Evolutionary conservation across 1,140 invertebrate genomes (phyloP).

Genomic region (Nebria ingens): DNA sequence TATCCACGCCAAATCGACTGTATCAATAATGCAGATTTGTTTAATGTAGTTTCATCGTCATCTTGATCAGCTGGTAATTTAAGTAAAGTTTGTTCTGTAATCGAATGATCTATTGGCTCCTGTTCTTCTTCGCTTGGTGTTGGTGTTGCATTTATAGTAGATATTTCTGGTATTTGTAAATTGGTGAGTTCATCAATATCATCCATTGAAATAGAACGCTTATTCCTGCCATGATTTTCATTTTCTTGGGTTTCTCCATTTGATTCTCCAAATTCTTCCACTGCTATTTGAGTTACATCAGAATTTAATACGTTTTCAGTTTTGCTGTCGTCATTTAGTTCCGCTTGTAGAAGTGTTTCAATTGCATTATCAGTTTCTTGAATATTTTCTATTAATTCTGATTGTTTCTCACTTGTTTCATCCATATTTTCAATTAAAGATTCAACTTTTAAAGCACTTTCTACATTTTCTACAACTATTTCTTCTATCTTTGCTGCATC

Average conservation of each 20-base stretch:
- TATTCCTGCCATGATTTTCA: background rate
- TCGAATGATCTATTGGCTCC: background rate
- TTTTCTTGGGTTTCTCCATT: background rate
- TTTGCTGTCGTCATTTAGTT: too few species aligned
- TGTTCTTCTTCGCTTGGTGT: background rate
- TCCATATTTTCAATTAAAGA: too few species aligned
- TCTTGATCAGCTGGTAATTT: too few species aligned
- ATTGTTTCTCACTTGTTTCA: too few species aligned
- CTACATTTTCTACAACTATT: too few species aligned
- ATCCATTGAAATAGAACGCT: background rate
- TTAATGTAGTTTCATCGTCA: background rate
- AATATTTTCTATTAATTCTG: too few species aligned
- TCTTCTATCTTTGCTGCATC: too few species aligned
- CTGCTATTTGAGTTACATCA: background rate
- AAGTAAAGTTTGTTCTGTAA: background rate
- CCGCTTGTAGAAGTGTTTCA: too few species aligned
- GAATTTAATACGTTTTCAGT: background rate
- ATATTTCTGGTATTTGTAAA: conserved; percentile 7
- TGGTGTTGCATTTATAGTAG: background rate
- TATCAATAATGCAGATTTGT: background rate
- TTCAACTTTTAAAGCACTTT: too few species aligned
- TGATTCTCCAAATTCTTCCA: background rate
- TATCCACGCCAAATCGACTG: background rate
- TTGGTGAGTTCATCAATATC: background rate
- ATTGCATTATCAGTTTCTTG: too few species aligned